Percentiles rank a stretch among this genome's conserved stretches.
Evolutionary conservation across 2,797 vertebrate species (phyloP).

Genomic region (Pseudochaenichthys georgianus): DNA sequence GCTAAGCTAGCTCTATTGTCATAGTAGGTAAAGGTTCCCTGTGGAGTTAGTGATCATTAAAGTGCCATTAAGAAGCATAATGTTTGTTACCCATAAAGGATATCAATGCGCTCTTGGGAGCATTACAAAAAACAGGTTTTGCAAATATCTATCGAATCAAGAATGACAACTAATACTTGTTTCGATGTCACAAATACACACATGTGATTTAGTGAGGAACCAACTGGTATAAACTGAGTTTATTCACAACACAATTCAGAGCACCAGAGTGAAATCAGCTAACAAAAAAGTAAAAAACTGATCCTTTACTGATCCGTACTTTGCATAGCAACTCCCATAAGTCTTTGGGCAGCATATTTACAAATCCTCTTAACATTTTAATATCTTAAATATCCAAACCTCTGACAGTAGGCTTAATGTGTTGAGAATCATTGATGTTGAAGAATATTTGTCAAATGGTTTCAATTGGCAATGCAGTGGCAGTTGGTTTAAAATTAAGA

Average conservation of each 20-base stretch:
- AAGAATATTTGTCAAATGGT: background rate
- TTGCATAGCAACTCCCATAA: background rate
- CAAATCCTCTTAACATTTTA: no score
- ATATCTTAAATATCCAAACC: background rate
- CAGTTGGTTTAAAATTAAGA: slow-evolving; percentile 10
- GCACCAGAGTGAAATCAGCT: background rate
- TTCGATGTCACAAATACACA: background rate
- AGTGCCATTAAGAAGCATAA: no score
- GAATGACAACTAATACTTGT: background rate
- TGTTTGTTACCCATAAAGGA: background rate
- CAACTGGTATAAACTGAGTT: no score
- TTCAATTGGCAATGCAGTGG: background rate
- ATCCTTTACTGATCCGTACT: slow-evolving; percentile 8
- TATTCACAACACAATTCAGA: background rate
- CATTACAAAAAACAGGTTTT: no score
- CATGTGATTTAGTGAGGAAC: background rate
- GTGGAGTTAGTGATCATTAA: background rate
- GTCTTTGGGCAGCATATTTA: background rate
- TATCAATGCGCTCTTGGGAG: no score
- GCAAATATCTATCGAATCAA: no score
- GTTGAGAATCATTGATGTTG: background rate
- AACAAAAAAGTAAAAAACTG: background rate
- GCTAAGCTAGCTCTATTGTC: background rate
- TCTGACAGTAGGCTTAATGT: background rate
- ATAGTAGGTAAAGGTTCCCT: background rate